These are phyloP conservation scores for Noctua comes DNA, from an alignment of 2,888 invertebrate genomes.

Conservation along the genomic window DNA sequence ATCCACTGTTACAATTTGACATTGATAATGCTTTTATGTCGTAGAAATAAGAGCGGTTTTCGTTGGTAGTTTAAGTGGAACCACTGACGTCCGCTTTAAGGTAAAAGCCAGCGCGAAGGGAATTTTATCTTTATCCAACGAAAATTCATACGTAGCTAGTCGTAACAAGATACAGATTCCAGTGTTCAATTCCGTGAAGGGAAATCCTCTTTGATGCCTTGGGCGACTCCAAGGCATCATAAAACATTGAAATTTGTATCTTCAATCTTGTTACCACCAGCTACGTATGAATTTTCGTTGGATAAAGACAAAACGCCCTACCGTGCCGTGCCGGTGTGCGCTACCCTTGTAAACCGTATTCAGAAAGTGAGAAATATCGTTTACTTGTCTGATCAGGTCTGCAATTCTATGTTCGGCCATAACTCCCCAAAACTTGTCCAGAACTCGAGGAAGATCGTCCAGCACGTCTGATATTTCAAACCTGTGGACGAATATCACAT, in stretches of 20 bases:
- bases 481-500: conserved; percentile 72
- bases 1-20: neutral
- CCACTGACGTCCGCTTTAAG: neutral
- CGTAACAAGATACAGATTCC: neutral
- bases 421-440: conserved; percentile 82
- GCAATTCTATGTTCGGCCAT: conserved; percentile 82
- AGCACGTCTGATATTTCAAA: conserved; percentile 80
- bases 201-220: neutral
- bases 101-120: neutral
- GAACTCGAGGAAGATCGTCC: conserved; percentile 77
- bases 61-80: neutral
- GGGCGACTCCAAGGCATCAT: neutral
- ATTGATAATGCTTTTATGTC: neutral
- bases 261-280: neutral
- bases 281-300: neutral
- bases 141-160: neutral
- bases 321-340: neutral
- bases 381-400: conserved; percentile 84
- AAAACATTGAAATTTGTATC: neutral
- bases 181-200: neutral
- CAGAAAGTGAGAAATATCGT: neutral
- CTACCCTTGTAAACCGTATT: neutral
- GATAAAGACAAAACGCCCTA: too few species aligned
- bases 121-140: neutral
- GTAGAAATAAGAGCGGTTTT: neutral